Evolutionary conservation across 2,797 vertebrate species (phyloP).

Genomic region (Varecia variegata): DNA sequence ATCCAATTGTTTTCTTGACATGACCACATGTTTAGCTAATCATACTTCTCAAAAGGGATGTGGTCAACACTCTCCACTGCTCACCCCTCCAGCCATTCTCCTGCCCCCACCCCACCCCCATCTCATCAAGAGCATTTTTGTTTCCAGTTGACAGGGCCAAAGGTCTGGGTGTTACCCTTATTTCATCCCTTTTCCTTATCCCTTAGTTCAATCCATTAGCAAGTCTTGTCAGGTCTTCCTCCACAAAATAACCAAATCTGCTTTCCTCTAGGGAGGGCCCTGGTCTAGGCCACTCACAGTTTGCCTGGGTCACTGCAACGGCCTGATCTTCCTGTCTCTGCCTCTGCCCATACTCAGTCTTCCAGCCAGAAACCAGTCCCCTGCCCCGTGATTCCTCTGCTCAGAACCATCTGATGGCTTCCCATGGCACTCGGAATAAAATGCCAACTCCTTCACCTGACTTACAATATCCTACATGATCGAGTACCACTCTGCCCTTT

Average conservation of each 20-base stretch:
- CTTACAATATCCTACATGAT: background rate
- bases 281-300: background rate
- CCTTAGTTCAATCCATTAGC: background rate
- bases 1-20: background rate
- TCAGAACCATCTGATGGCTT: background rate
- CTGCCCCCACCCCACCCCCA: background rate
- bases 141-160: background rate
- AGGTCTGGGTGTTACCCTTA: background rate
- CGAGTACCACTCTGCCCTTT: background rate
- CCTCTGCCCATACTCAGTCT: background rate
- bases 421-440: background rate
- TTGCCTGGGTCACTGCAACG: background rate
- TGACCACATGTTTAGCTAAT: background rate
- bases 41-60: background rate
- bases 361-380: background rate
- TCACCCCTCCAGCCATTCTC: background rate
- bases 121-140: background rate
- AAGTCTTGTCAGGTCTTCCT: background rate
- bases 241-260: background rate
- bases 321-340: background rate
- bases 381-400: background rate
- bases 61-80: background rate
- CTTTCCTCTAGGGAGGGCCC: background rate
- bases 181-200: background rate
- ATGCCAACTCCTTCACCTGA: background rate